Evolutionary conservation across 1,140 invertebrate species (phyloP), one percentile per base, ranked within the genome.

Genomic region (Chelonus insularis): DNA sequence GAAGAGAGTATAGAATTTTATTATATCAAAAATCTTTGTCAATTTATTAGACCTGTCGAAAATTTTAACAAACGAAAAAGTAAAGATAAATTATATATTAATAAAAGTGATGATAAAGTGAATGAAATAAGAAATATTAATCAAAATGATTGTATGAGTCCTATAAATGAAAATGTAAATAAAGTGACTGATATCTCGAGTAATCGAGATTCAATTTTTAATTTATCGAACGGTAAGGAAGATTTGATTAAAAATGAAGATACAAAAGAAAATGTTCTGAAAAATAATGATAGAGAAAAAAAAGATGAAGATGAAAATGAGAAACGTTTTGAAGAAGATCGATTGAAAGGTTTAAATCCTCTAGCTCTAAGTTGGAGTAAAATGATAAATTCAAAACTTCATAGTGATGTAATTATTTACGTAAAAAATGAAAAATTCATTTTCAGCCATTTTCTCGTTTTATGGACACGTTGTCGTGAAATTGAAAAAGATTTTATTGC

Each of bases 361-460:
- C 2, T 56, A 9, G 32, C 50, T 0, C 20, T 36, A 16, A 43
- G 41, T 45, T 61, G 59, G 59, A 34, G 39, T 8, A 55, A 61
- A 61, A 61, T 61, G 59, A 16, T 61, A 1, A 43, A 43, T 21
- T 47, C 29, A 1, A 47, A 8, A 18, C n/a, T n/a, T 36, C 32
- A 18, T 4, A 55, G 51, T 23, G 59, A 61, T 14, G 43, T 61
- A 8, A 29, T 34, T 7, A 61, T 61, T n/a, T 12, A 47, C 18
- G 1, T 55, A 6, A 47, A 55, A 14, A 23, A 61, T 34, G 20
- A 32, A 8, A 61, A 45, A 18, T 55, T n/a, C 34, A 54, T 61
- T 47, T 52, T 34, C 6, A 18, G 25, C 45, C 55, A 63, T 20
- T 51, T 5, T 6, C 18, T 63, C 4, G 48, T 58, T 1, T 39